Conservation (phyloP, 2,888 invertebrate genomes). For the Pseudococcus viburni region DNA sequence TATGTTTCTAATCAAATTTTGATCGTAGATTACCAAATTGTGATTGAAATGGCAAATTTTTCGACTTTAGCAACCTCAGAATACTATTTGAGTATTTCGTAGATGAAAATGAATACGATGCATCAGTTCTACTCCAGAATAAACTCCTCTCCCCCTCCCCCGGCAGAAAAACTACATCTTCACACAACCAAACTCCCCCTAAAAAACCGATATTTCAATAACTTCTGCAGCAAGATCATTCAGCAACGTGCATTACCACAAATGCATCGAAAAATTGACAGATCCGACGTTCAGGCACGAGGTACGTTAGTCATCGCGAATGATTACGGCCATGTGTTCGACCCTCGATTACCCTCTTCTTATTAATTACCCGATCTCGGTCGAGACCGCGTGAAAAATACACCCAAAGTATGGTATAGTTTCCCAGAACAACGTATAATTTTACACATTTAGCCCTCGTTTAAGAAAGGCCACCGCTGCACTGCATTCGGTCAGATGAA, state of each 20-base stretch:
- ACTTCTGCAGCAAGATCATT: not conserved
- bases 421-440: slow-evolving; percentile 51
- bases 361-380: slow-evolving; percentile 29
- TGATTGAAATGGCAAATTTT: too few relatives aligned
- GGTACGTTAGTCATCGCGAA: slow-evolving; percentile 5
- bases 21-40: too few relatives aligned
- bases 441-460: slow-evolving; percentile 38
- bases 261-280: slow-evolving; percentile 4
- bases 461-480: not conserved
- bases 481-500: slow-evolving; percentile 16
- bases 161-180: not conserved
- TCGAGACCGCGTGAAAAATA: slow-evolving; percentile 17
- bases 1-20: too few relatives aligned
- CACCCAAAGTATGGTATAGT: not conserved
- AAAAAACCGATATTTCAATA: not conserved
- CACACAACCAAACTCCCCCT: not conserved
- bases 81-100: too few relatives aligned
- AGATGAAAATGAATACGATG: too few relatives aligned
- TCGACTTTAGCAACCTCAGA: too few relatives aligned
- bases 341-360: slow-evolving; percentile 49
- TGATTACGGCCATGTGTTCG: slow-evolving; percentile 50
- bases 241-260: not conserved
- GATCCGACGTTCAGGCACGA: not conserved
- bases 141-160: too few relatives aligned
- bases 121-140: too few relatives aligned